Evolutionary conservation across 1,140 invertebrate species (phyloP), one percentile per base, ranked within the genome.

Genomic region (Wasmannia auropunctata): DNA sequence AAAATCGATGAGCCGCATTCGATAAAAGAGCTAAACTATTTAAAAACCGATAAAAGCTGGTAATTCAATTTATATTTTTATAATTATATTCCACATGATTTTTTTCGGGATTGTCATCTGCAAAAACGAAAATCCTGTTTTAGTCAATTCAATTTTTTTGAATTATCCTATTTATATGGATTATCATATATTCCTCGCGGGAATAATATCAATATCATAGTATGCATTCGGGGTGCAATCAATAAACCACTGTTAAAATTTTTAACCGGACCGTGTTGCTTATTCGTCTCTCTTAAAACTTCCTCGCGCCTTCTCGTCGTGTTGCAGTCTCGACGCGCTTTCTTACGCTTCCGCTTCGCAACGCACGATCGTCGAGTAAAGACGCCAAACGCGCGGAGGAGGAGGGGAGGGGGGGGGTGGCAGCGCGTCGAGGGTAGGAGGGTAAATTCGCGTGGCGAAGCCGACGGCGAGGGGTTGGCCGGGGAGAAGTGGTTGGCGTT

Each of bases 181-280:
- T 22, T 49, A 37, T 31, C 19, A 46, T 1, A 34, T 67, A 25
- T 10, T 19, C 16, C 10, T 81, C n/a, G 34, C 40, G 54, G 43
- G 54, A 28, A 75, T 31, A 49, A 54, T 85, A 60, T 85, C 76
- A 16, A 77, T 8, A 7, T 19, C 1, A 10, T 19, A 7, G 28
- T 19, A 16, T 10, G 22, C 16, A 19, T 25, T 51, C 28, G 11
- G n/a, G 14, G 4, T 11, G 28, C 60, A 19, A 79, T 79, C 60
- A 25, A 79, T 79, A 79, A 65, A 14, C n/a, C 60, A 79, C 19
- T 67, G 76, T 54, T 63, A 62, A 67, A 80, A 67, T 58, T 56
- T 43, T 11, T 70, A 58, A 83, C 25, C 22, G 34, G 56, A 22
- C 5, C 28, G 51, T 34, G 25, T 46, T 10, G 49, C 34, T 56